phyloP scores from a whole-genome alignment of 2,113 vertebrate species.

The Gobius niger region DNA sequence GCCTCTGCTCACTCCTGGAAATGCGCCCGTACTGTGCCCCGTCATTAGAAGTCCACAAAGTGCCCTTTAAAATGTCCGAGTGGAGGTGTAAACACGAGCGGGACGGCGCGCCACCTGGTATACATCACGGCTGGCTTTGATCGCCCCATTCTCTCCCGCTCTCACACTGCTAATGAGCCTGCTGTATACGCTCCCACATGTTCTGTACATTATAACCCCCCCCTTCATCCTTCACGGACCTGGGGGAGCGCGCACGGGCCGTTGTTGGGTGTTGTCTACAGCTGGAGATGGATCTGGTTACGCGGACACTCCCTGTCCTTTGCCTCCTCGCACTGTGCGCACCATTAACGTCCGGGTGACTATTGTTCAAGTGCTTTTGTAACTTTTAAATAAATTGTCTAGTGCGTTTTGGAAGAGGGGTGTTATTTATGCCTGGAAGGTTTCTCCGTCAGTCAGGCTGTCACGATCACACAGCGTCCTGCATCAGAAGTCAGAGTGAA shows the following conservation, averaged over 20 bases:
- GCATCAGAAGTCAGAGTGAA: too few species aligned
- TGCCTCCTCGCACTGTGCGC: constrained; percentile 32
- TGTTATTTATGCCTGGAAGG: too few species aligned
- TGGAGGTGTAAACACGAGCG: constrained; percentile 59
- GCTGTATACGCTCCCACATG: constrained; percentile 36
- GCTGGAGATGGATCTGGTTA: constrained; percentile 67
- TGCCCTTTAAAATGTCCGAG: constrained; percentile 43
- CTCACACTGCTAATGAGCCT: constrained; percentile 31
- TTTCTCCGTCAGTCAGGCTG: too few species aligned
- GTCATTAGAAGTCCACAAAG: neutral
- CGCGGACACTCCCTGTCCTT: constrained; percentile 60
- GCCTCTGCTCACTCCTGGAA: neutral
- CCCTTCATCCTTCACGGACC: constrained; percentile 25
- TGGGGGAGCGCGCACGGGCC: constrained; percentile 43
- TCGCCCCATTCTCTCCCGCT: constrained; percentile 4
- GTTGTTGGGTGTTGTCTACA: constrained; percentile 66
- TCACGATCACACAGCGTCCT: too few species aligned
- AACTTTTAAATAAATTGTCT: neutral
- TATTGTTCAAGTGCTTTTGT: neutral
- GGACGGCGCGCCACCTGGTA: constrained; percentile 45
- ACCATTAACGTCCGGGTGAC: constrained; percentile 11
- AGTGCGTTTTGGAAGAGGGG: neutral
- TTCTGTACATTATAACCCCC: constrained; percentile 46
- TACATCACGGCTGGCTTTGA: constrained; percentile 28
- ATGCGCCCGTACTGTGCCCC: too few species aligned